These are phyloP conservation scores for Linnaemya tessellans DNA, from an alignment of 2,888 invertebrate species.

Conservation along the genomic window DNA sequence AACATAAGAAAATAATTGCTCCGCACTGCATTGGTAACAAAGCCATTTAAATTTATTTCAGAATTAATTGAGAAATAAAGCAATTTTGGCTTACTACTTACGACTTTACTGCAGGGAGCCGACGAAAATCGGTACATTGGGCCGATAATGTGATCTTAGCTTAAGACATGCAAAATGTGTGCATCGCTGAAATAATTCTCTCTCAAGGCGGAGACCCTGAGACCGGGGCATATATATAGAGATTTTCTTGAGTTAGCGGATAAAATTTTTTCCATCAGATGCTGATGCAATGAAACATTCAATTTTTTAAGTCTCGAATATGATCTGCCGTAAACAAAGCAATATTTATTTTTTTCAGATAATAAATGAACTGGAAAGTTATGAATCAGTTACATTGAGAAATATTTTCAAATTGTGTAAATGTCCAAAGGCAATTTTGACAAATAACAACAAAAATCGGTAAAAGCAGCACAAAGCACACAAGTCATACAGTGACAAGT, in stretches of 20 bases:
- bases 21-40: too few relatives aligned
- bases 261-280: not conserved
- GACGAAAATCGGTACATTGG: too few relatives aligned
- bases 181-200: too few relatives aligned
- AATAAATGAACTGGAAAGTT: not conserved
- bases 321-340: not conserved
- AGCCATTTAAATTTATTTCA: too few relatives aligned
- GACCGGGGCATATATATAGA: too few relatives aligned
- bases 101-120: too few relatives aligned
- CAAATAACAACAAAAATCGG: not conserved
- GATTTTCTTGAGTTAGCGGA: not conserved
- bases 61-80: too few relatives aligned
- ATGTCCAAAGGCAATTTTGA: not conserved
- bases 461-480: not conserved
- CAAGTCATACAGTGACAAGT: slow-evolving; percentile 11
- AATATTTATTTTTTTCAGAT: not conserved
- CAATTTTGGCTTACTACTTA: too few relatives aligned
- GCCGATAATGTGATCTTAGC: too few relatives aligned
- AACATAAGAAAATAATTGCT: too few relatives aligned
- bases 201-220: too few relatives aligned
- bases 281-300: not conserved
- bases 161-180: too few relatives aligned
- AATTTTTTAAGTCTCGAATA: not conserved
- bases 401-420: slow-evolving; percentile 27
- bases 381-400: not conserved